Percentiles rank a stretch among this genome's conserved stretches.
Conservation (phyloP, 2,113 vertebrate genomes). For the Panurus biarmicus region DNA sequence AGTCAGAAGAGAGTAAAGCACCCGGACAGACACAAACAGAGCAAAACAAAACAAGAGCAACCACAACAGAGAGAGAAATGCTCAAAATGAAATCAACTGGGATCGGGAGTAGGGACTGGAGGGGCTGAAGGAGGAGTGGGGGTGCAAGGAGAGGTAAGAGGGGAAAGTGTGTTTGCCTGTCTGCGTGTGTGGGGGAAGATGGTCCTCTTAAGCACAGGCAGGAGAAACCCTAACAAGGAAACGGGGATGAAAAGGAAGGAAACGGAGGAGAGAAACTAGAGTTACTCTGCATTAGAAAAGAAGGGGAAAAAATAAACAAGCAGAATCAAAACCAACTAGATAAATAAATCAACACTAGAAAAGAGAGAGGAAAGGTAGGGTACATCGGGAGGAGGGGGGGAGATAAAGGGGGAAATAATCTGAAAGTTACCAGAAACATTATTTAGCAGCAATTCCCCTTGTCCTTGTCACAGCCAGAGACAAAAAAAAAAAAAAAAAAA, state of each 20-base stretch:
- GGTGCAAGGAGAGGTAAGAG: conserved; percentile 27
- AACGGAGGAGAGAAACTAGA: conserved; percentile 45
- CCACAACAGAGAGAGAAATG: conserved; percentile 44
- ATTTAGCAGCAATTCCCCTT: conserved; percentile 74
- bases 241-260: conserved; percentile 53
- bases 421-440: conserved; percentile 94
- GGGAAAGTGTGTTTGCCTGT: neutral
- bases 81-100: conserved; percentile 49
- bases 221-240: conserved; percentile 44
- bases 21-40: conserved; percentile 62
- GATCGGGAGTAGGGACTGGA: conserved; percentile 21
- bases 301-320: conserved; percentile 49
- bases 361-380: conserved; percentile 18
- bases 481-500: conserved; percentile 70
- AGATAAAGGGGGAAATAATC: conserved; percentile 64
- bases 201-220: conserved; percentile 50
- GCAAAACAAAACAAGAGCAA: conserved; percentile 48
- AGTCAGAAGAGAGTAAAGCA: conserved; percentile 71
- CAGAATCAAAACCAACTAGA: conserved; percentile 65
- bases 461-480: conserved; percentile 75
- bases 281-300: conserved; percentile 47
- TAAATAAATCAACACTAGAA: conserved; percentile 50
- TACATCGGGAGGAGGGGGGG: neutral
- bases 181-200: conserved; percentile 4
- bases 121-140: conserved; percentile 2